Percentiles rank a stretch among this genome's conserved stretches.
phyloP scores from a whole-genome alignment of 2,113 vertebrate genomes.

The Prunella himalayana region DNA sequence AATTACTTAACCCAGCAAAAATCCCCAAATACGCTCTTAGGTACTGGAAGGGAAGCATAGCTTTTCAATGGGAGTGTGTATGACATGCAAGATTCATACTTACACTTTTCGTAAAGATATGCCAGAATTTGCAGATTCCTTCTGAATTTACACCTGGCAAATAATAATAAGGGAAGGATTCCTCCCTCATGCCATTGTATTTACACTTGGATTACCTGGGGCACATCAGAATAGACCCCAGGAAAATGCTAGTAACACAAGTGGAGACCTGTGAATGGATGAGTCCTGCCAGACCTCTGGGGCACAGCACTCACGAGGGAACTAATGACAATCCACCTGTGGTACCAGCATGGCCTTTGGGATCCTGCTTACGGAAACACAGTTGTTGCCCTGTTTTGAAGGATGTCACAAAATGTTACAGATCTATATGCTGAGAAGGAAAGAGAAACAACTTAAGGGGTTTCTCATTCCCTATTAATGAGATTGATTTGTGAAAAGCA shows the following conservation, averaged over 20 bases:
- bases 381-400: background rate
- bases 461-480: background rate
- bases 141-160: background rate
- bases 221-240: background rate
- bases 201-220: background rate
- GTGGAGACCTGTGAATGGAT: background rate
- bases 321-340: background rate
- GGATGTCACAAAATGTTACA: background rate
- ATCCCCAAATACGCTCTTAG: background rate
- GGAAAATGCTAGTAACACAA: background rate
- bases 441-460: background rate
- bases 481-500: background rate
- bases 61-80: background rate
- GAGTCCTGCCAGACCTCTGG: background rate
- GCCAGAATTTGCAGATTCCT: background rate
- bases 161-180: background rate
- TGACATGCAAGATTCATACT: background rate
- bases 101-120: background rate
- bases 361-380: background rate
- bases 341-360: background rate
- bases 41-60: background rate
- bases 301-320: rapidly evolving
- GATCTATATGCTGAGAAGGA: background rate
- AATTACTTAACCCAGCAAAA: background rate
- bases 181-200: background rate